phyloP scores from a whole-genome alignment of 2,888 invertebrate species.

The Limnephilus rhombicus region DNA sequence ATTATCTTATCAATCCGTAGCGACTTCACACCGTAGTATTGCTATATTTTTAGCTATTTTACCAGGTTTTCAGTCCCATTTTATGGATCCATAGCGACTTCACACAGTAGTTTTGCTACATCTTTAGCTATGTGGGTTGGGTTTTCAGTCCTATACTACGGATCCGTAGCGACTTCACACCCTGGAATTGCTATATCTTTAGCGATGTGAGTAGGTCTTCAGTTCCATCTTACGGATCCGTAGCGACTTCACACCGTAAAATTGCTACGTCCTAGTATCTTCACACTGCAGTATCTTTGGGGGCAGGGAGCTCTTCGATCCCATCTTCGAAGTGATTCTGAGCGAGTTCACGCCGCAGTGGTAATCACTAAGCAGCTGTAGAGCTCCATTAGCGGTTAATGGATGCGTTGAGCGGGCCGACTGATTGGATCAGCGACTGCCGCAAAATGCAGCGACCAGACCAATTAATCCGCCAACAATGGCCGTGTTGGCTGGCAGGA shows the following conservation, averaged over 20 bases:
- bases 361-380: slow-evolving; percentile 75
- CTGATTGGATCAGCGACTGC: neutral
- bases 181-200: no score
- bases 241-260: no score
- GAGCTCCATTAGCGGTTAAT: neutral
- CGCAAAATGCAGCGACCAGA: neutral
- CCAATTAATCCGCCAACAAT: slow-evolving; percentile 12
- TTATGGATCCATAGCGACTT: slow-evolving; percentile 75
- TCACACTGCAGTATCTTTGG: no score
- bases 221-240: no score
- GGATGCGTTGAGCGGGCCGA: neutral
- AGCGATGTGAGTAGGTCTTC: no score
- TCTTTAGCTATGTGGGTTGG: no score
- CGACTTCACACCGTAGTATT: no score
- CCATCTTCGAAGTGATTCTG: slow-evolving; percentile 84
- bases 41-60: no score
- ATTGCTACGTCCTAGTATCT: no score
- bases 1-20: no score
- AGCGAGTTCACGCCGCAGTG: slow-evolving; percentile 88
- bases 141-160: no score
- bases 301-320: slow-evolving; percentile 67
- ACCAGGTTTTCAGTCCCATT: neutral
- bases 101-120: slow-evolving; percentile 84
- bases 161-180: no score
- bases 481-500: neutral